These are phyloP conservation scores for Agelaius tricolor DNA, from an alignment of 2,113 vertebrate genomes.

Conservation along the genomic window DNA sequence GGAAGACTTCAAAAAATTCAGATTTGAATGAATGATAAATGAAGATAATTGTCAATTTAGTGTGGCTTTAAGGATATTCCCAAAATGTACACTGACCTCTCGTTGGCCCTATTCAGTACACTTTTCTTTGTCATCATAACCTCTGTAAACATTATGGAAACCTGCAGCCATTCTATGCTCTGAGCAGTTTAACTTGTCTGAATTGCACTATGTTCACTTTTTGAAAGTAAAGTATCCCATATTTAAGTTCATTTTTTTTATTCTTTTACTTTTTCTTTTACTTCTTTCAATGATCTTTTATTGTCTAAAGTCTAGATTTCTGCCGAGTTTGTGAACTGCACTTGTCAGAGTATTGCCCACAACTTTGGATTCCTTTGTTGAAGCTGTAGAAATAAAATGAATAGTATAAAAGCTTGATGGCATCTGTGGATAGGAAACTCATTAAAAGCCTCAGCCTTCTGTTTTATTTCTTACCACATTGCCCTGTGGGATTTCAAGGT, in stretches of 20 bases:
- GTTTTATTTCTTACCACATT: constrained; percentile 85
- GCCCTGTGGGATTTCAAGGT: constrained; percentile 84
- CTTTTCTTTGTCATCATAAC: constrained; percentile 21
- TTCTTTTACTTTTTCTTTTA: constrained; percentile 78
- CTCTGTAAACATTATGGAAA: background rate
- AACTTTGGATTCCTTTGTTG: constrained; percentile 83
- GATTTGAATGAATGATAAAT: background rate
- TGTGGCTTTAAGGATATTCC: background rate
- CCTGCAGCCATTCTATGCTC: background rate
- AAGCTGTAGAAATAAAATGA: constrained; percentile 86
- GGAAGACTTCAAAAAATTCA: background rate
- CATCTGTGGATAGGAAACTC: constrained; percentile 88
- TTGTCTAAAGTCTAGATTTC: constrained; percentile 80
- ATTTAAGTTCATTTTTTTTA: constrained; percentile 73
- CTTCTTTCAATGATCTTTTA: constrained; percentile 74
- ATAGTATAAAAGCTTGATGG: constrained; percentile 87
- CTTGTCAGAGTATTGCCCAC: constrained; percentile 84
- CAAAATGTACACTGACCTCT: background rate
- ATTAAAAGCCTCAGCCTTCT: constrained; percentile 84
- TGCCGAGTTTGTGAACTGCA: constrained; percentile 80
- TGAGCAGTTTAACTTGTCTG: constrained; percentile 24
- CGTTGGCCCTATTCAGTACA: background rate
- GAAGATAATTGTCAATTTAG: background rate
- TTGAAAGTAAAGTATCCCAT: constrained; percentile 76
- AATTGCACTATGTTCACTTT: constrained; percentile 72